Evolutionary conservation across 2,113 vertebrate genomes (phyloP).

Genomic region (Spea bombifrons): DNA sequence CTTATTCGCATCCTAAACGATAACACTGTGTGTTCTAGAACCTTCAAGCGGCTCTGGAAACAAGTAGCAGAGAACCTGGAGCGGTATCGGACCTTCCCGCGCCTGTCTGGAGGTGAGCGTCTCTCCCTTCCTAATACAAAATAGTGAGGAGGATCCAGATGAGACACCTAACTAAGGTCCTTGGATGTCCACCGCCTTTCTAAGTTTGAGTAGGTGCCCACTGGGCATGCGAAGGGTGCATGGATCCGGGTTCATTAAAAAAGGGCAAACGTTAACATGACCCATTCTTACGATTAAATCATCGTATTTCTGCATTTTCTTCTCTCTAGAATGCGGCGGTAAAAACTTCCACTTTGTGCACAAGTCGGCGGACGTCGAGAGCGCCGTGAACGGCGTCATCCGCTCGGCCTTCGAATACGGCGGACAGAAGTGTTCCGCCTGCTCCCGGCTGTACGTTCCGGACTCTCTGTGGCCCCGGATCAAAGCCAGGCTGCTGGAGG

Average conservation of each 20-base stretch:
- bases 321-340: constrained; percentile 83
- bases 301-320: not conserved
- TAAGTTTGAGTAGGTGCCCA: too few relatives aligned
- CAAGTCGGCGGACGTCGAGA: constrained; percentile 75
- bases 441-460: constrained; percentile 89
- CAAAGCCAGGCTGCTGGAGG: constrained; percentile 74
- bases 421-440: constrained; percentile 94
- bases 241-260: too few relatives aligned
- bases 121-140: not conserved
- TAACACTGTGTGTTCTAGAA: constrained; percentile 62
- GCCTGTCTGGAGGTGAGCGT: constrained; percentile 83
- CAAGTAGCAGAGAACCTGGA: constrained; percentile 90
- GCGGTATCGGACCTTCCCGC: constrained; percentile 81
- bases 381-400: constrained; percentile 82
- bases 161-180: too few relatives aligned
- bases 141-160: too few relatives aligned
- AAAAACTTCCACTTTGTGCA: constrained; percentile 98
- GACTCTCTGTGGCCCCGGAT: constrained; percentile 83
- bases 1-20: too few relatives aligned
- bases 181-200: too few relatives aligned
- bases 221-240: too few relatives aligned
- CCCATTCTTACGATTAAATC: too few relatives aligned
- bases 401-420: constrained; percentile 92
- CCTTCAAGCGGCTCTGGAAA: constrained; percentile 92
- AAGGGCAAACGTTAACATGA: too few relatives aligned